These are phyloP conservation scores for Lagorchestes hirsutus DNA, from an alignment of 2,797 vertebrate genomes.

Conservation along the genomic window DNA sequence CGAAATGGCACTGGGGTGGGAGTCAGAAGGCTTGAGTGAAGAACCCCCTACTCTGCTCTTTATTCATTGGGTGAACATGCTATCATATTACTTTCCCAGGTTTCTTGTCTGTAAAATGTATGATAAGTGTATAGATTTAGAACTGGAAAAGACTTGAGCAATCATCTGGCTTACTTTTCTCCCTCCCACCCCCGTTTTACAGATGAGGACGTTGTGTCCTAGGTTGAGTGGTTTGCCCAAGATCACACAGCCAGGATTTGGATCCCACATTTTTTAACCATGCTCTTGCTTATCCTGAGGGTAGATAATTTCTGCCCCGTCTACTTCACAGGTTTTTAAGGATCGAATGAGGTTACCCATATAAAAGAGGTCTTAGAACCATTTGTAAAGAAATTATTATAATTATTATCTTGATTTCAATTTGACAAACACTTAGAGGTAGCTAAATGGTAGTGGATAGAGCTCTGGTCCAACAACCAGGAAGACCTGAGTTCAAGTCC, in stretches of 20 bases:
- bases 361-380: not conserved
- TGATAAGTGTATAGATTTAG: not conserved
- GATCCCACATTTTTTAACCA: not conserved
- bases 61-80: not conserved
- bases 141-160: not conserved
- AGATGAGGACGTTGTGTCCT: not conserved
- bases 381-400: not conserved
- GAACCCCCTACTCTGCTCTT: not conserved
- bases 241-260: not conserved
- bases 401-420: not conserved
- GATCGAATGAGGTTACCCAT: not conserved
- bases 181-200: not conserved
- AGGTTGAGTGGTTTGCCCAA: not conserved
- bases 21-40: not conserved
- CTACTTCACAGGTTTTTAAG: not conserved
- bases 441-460: fast-evolving
- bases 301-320: not conserved
- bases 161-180: not conserved
- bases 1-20: not conserved
- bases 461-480: not conserved
- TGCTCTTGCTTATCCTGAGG: not conserved
- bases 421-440: not conserved
- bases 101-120: not conserved
- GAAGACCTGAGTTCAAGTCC: not conserved
- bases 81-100: not conserved